These are phyloP conservation scores for Globodera rostochiensis DNA, from an alignment of 1,140 invertebrate genomes.

Conservation along the genomic window DNA sequence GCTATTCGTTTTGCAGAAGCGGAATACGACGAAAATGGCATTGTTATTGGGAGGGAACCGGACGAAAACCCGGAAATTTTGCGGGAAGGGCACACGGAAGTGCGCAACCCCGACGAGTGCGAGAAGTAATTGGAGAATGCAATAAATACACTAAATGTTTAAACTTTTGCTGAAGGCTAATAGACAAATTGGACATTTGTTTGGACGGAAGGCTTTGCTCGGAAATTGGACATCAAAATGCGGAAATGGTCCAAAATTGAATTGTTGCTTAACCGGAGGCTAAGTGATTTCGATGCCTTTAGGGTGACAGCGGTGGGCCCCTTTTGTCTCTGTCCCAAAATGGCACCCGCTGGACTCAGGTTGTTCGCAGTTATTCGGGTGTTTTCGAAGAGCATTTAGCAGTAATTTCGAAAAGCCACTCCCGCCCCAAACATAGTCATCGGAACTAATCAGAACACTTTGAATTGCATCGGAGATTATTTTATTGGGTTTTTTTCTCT, in stretches of 20 bases:
- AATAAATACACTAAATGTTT: too few species aligned
- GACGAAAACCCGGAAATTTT: neutral
- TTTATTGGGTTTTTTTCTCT: too few species aligned
- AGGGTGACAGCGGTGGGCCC: neutral
- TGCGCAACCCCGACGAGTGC: neutral
- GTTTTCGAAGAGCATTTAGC: too few species aligned
- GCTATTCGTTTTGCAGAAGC: neutral
- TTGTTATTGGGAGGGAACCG: neutral
- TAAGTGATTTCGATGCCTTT: neutral
- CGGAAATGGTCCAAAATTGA: neutral
- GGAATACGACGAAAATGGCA: neutral
- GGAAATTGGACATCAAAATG: neutral
- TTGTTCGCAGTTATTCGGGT: neutral
- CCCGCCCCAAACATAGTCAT: too few species aligned
- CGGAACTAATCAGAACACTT: too few species aligned
- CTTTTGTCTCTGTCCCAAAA: neutral
- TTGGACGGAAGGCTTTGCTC: neutral
- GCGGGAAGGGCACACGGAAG: neutral
- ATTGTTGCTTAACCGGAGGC: neutral
- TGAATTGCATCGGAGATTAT: too few species aligned
- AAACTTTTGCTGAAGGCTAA: neutral
- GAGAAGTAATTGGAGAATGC: neutral
- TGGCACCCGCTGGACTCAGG: neutral
- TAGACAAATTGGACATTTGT: neutral
- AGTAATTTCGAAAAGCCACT: too few species aligned